phyloP scores from a whole-genome alignment of 2,888 invertebrate genomes.

The Rhodophaea formosa region DNA sequence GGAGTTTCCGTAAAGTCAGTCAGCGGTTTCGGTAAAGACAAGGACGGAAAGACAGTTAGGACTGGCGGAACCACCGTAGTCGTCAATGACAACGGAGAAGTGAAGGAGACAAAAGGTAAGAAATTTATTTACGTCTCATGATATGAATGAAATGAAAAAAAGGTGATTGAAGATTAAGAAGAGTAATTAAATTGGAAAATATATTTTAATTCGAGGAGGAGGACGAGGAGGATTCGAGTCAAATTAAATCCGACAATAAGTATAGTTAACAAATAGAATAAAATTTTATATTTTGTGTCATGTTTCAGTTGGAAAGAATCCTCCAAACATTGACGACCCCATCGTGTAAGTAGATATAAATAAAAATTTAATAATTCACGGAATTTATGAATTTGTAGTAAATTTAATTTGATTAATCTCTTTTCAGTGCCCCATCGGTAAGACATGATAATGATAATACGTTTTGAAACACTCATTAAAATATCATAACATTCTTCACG shows the following conservation, averaged over 20 bases:
- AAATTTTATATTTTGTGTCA: not conserved
- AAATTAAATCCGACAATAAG: too few relatives aligned
- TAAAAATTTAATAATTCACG: not conserved
- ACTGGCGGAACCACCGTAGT: conserved; percentile 38
- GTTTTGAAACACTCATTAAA: not conserved
- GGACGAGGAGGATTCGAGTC: too few relatives aligned
- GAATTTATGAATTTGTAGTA: too few relatives aligned
- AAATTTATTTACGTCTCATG: too few relatives aligned
- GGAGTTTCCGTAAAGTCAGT: conserved; percentile 36
- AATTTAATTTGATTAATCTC: too few relatives aligned
- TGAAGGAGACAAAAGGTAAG: conserved; percentile 27
- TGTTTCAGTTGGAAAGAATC: conserved; percentile 35
- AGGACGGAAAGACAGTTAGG: conserved; percentile 37
- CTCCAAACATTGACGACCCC: conserved; percentile 27
- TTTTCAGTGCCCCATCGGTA: conserved; percentile 30
- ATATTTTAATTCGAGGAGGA: too few relatives aligned
- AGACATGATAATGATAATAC: conserved; percentile 15
- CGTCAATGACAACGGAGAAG: conserved; percentile 40
- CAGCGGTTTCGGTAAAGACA: conserved; percentile 28
- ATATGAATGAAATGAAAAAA: too few relatives aligned
- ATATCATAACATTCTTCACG: not conserved
- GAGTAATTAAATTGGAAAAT: too few relatives aligned
- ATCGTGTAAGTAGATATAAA: conserved; percentile 23
- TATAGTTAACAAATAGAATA: too few relatives aligned
- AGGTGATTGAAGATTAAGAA: too few relatives aligned